Conservation (phyloP, 1,140 invertebrate species). For the Megalonaias nervosa region DNA sequence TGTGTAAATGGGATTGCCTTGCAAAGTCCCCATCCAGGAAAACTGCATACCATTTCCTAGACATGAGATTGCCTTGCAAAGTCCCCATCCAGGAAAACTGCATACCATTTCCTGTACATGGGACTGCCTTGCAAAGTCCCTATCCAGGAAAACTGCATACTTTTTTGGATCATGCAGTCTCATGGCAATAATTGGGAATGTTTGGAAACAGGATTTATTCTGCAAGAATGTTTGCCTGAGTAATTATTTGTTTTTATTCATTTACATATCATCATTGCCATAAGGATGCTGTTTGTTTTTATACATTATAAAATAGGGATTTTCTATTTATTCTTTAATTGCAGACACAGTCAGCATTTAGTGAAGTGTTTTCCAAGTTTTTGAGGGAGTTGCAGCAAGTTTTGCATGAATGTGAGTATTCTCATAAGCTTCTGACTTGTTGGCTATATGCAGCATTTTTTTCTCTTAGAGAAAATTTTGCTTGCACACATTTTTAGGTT, state of each 20-base stretch:
- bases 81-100: too few relatives aligned
- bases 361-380: conserved; percentile 40
- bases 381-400: conserved; percentile 42
- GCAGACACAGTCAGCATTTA: conserved; percentile 44
- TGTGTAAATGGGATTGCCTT: too few relatives aligned
- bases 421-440: background rate
- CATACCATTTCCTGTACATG: too few relatives aligned
- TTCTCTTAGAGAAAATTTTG: background rate
- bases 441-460: background rate
- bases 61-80: too few relatives aligned
- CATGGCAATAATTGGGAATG: background rate
- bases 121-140: too few relatives aligned
- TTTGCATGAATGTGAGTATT: conserved; percentile 13
- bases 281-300: background rate
- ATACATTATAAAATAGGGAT: background rate
- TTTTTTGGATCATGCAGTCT: too few relatives aligned
- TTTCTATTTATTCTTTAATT: conserved; percentile 16
- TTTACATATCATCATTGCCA: background rate
- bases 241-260: background rate
- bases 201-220: background rate
- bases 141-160: too few relatives aligned
- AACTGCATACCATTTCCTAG: too few relatives aligned
- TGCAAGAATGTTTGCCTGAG: background rate
- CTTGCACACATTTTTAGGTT: background rate
- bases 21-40: too few relatives aligned